phyloP scores from a whole-genome alignment of 1,140 invertebrate species.

The Pseudomyrmex cubaensis region DNA sequence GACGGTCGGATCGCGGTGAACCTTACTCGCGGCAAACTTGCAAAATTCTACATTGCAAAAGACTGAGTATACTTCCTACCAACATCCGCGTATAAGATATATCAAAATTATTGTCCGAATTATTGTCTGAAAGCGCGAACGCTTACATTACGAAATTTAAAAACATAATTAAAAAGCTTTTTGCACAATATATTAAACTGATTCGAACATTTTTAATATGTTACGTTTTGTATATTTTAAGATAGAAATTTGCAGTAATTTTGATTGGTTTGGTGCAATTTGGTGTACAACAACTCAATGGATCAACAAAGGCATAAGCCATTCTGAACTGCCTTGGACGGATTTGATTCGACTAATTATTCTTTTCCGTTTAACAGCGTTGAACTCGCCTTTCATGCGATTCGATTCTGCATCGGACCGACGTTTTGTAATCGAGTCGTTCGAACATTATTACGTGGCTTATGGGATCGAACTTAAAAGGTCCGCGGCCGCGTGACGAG shows the following conservation, averaged over 20 bases:
- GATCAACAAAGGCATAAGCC: no score
- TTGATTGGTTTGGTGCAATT: no score
- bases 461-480: slow-evolving; percentile 46
- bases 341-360: slow-evolving; percentile 47
- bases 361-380: background rate
- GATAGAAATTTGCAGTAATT: no score
- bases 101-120: background rate
- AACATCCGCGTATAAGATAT: background rate
- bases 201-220: no score
- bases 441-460: slow-evolving; percentile 49
- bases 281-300: no score
- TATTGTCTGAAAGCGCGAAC: background rate
- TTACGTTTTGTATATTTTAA: no score
- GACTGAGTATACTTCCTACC: slow-evolving; percentile 23
- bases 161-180: background rate
- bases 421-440: slow-evolving; percentile 64
- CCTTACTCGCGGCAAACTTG: slow-evolving; percentile 59
- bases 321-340: no score
- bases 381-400: slow-evolving; percentile 51
- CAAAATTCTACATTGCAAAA: slow-evolving; percentile 67
- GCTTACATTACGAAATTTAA: background rate
- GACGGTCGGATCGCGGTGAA: slow-evolving; percentile 25
- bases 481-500: slow-evolving; percentile 47
- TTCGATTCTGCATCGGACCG: slow-evolving; percentile 36
- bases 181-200: no score